Evolutionary conservation across 2,113 vertebrate species (phyloP).

Genomic region (Sapayoa aenigma): DNA sequence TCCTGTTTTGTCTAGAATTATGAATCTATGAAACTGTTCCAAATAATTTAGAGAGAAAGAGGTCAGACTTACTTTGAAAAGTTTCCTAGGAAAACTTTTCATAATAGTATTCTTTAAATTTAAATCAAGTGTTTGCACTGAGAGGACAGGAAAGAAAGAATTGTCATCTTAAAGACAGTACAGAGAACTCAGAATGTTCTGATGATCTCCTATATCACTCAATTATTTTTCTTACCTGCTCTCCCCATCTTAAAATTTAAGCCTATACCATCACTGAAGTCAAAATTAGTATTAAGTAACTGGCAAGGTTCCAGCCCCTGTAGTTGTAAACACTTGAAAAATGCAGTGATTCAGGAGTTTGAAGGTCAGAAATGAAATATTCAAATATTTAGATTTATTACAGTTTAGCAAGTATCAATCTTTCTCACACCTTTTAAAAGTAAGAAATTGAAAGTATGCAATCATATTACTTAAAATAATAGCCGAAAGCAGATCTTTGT

Average conservation of each 20-base stretch:
- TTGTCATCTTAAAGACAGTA: not conserved
- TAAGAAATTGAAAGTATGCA: not conserved
- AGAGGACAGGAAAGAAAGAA: not conserved
- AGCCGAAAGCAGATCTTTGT: not conserved
- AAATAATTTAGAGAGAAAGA: slow-evolving; percentile 35
- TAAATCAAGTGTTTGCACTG: not conserved
- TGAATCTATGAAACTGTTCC: slow-evolving; percentile 32
- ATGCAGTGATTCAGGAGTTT: not conserved
- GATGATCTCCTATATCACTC: not conserved
- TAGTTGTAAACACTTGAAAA: not conserved
- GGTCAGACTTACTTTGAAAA: slow-evolving; percentile 36
- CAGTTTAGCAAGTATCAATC: not conserved
- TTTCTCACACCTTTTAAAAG: not conserved
- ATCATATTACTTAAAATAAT: not conserved
- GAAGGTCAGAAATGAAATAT: not conserved
- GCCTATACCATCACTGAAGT: not conserved
- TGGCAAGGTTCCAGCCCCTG: not conserved
- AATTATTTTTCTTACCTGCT: not conserved
- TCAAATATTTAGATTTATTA: not conserved
- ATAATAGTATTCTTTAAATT: not conserved
- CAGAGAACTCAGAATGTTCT: not conserved
- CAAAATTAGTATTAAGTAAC: not conserved
- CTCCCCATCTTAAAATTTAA: not conserved
- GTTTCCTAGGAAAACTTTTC: slow-evolving; percentile 14
- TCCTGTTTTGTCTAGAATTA: slow-evolving; percentile 79